Base-by-base conservation (phyloP, 2,113 vertebrate species). In the Fulmarus glacialis region DNA sequence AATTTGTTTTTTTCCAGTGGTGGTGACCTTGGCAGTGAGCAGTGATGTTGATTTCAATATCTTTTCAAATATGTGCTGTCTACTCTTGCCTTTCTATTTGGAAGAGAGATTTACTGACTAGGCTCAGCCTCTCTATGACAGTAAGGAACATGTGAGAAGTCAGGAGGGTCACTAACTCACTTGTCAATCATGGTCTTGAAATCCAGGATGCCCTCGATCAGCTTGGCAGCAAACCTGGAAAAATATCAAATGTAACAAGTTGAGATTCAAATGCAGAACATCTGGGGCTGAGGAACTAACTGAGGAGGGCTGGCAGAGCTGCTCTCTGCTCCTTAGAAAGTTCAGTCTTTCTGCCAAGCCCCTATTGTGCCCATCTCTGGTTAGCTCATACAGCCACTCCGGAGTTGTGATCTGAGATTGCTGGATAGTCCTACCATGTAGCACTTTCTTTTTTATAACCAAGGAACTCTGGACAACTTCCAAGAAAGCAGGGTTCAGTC, bases 151-250 rank as follows among this genome's bases (percentile, higher is more conserved):
- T 4, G 4, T 23, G 42, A 70, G 56, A 34, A 81, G 47, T 48
- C 90, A 72, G 77, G 59, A 82, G 66, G 45, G 73, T 60, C 38
- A 16, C 23, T 59, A 79, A 98, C 99, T 99, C 97, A 99, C 99
- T 98, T 99, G 98, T 99, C 99, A 97, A 99, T 98, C 99, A 99
- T 99, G 68, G 94, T 81, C 98, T 99, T 99, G 97, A 99, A 99
- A 96, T 99, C 99, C 98, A 99, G 97, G 95, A 99, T 98, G 5
- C 99, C 99, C 82, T 99, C 99, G 2, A 99, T 99, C 93, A 99
- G 96, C 96, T 99, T 99, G 85, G 99, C 99, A 92, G 99, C 99
- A 97, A 99, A 99, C 96, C 99, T 99, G 85, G 53, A 95, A 71
- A 87, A 95, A 78, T 27, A 93, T 6, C 45, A 81, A 87, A 81